phyloP scores from a whole-genome alignment of 2,888 invertebrate species.

The Embidobia sp. region DNA sequence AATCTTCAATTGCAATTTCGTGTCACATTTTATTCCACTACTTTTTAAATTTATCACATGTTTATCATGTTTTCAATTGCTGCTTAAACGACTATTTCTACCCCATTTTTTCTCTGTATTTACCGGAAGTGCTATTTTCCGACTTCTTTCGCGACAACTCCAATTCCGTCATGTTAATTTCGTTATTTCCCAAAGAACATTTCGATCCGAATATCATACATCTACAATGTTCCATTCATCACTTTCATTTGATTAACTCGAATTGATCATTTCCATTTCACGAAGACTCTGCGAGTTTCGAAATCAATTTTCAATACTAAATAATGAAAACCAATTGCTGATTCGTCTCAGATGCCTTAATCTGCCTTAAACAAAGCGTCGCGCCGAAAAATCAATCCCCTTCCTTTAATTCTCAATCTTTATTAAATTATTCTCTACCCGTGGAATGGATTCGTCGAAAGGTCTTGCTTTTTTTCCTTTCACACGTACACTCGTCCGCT shows the following conservation, averaged over 20 bases:
- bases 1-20: no score
- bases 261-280: background rate
- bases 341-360: slow-evolving; percentile 15
- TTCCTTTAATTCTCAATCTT: slow-evolving; percentile 26
- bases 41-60: no score
- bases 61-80: no score
- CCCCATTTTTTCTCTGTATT: no score
- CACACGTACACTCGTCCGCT: background rate
- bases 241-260: background rate
- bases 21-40: no score
- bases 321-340: slow-evolving; percentile 18
- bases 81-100: no score
- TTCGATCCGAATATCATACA: no score
- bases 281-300: background rate
- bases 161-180: background rate
- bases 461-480: background rate
- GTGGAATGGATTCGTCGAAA: slow-evolving; percentile 6
- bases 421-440: slow-evolving; percentile 28
- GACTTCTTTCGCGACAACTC: no score
- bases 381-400: slow-evolving; percentile 12
- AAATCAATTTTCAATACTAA: slow-evolving; percentile 20
- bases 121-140: no score
- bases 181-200: no score
- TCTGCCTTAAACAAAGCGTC: slow-evolving; percentile 18
- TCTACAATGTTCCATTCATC: no score